Percentiles rank a stretch among this genome's conserved stretches.
These are phyloP conservation scores for Pachydiplax longipennis DNA, from an alignment of 2,888 invertebrate species.

Conservation along the genomic window DNA sequence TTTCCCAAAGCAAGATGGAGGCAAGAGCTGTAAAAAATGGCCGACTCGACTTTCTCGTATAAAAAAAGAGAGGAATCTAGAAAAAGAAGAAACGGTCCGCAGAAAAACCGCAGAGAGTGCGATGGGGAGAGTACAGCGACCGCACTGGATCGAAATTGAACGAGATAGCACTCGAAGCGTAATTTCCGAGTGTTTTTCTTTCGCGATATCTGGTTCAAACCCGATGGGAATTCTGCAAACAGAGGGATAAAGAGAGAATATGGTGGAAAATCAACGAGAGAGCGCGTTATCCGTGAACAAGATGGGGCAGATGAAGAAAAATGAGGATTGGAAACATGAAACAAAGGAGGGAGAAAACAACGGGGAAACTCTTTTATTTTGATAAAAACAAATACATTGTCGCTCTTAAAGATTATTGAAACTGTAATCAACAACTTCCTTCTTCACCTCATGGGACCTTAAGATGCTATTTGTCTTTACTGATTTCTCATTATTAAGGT, in stretches of 20 bases:
- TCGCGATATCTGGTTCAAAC: no score
- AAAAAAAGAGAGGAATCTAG: neutral
- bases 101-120: neutral
- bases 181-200: neutral
- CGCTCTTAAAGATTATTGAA: no score
- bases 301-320: neutral
- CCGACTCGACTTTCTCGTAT: neutral
- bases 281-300: no score
- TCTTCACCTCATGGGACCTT: no score
- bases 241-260: neutral
- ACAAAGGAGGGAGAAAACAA: neutral
- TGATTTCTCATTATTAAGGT: no score
- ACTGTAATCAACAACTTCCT: no score
- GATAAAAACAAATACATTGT: no score
- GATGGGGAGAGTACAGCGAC: neutral
- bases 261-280: neutral
- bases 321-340: neutral
- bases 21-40: neutral
- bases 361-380: neutral
- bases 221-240: neutral
- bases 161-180: neutral
- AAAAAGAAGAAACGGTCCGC: neutral
- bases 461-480: no score
- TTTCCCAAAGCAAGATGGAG: neutral
- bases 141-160: neutral